Base-by-base conservation (phyloP, 2,797 vertebrate species). In the Coendou prehensilis region DNA sequence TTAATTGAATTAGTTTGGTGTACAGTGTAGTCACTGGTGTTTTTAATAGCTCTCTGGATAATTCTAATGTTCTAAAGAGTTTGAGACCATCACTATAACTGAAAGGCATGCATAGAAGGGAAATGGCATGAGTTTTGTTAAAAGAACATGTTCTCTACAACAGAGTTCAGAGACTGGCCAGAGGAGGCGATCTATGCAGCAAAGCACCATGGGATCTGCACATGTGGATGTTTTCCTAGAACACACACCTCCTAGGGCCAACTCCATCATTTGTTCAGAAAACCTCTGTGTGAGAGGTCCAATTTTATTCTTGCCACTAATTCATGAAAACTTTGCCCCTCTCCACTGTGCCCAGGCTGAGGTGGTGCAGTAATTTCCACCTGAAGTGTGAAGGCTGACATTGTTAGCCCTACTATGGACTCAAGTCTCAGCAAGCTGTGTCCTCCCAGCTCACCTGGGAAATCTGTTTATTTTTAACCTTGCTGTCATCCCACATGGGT, bases 1-100 rank as follows among this genome's bases (percentile, higher is more conserved):
- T 76, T 73, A 63, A 95, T 54, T 93, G 94, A 84, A 84, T 90
- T 79, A 85, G 7, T 91, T 47, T 89, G 13, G 15, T 87, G 9
- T 30, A 47, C 20, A 61, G 50, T 13, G 20, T 87, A 57, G 50
- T 87, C 47, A 15, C 0, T 93, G 22, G 6, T 17, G 57, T 71
- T 71, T 93, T 88, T 63, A 90, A 89, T 22, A 83, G 41, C 11
- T 95, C 18, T 45, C 37, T 91, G 52, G 57, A 59, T 86, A 30
- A 79, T 28, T 95, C 61, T 57, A 71, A 78, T 45, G 0, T 83
- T 45, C 56, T 81, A 13, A 3, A 76, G 73, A 71, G 2, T 95
- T 90, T 84, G 71, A 96, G 61, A 93, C 45, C 15, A 90, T 30
- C 79, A 50, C 13, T 13, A 50, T 23, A 75, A 52, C 37, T 78